Evolutionary conservation across 1,140 invertebrate species (phyloP).

Genomic region (Cyclargus thomasi): DNA sequence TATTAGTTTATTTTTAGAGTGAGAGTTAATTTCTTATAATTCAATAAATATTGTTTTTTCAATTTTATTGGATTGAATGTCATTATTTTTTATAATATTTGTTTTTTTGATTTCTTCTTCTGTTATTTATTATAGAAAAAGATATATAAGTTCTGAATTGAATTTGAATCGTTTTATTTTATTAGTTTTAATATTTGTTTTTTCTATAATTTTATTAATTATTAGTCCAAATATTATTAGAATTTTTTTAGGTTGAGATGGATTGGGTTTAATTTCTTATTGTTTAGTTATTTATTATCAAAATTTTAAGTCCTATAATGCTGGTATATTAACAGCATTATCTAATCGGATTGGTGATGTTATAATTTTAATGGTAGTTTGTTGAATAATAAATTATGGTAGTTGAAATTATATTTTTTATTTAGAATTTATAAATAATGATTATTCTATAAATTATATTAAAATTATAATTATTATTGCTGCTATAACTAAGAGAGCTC

Average conservation of each 20-base stretch:
- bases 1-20: conserved; percentile 71
- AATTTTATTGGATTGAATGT: conserved; percentile 78
- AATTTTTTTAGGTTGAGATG: conserved; percentile 83
- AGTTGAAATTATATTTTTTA: conserved; percentile 73
- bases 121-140: conserved; percentile 77
- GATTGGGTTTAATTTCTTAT: conserved; percentile 80
- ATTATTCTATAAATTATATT: conserved; percentile 64
- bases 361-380: conserved; percentile 75
- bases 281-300: conserved; percentile 81
- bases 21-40: conserved; percentile 70
- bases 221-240: conserved; percentile 80
- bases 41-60: conserved; percentile 66
- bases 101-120: conserved; percentile 79
- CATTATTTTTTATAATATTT: conserved; percentile 76
- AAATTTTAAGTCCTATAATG: conserved; percentile 77
- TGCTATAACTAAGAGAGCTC: conserved; percentile 82
- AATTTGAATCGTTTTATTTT: conserved; percentile 76
- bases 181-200: conserved; percentile 79
- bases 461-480: conserved; percentile 74
- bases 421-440: conserved; percentile 65
- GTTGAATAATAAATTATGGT: conserved; percentile 75
- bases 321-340: conserved; percentile 78
- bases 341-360: conserved; percentile 80
- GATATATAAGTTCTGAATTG: conserved; percentile 76
- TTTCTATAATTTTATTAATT: conserved; percentile 82